Conservation (phyloP, 37 sponge, comb jelly and placozoan genomes). For the Beroe ovata region DNA sequence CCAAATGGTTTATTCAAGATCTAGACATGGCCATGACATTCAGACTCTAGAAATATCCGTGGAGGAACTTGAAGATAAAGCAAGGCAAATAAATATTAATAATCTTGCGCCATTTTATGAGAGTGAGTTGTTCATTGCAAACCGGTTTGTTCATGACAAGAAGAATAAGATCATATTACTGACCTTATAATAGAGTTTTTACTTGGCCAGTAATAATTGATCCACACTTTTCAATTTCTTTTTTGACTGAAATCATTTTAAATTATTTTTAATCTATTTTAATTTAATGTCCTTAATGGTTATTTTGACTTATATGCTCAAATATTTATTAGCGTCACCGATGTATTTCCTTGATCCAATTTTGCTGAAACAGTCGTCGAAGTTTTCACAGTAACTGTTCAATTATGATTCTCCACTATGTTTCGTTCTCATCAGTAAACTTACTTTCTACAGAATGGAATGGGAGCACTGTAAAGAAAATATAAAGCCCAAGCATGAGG, state of each 20-base stretch:
- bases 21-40: constrained; percentile 78
- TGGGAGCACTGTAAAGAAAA: constrained; percentile 66
- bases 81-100: constrained; percentile 89
- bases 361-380: too few relatives aligned
- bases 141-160: constrained; percentile 84
- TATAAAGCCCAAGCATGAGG: constrained; percentile 56
- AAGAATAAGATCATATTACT: constrained; percentile 81
- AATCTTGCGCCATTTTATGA: constrained; percentile 88
- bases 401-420: too few relatives aligned
- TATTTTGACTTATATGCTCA: too few relatives aligned
- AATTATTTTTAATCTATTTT: too few relatives aligned
- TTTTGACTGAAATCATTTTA: not conserved
- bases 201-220: not conserved
- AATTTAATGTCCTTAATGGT: too few relatives aligned
- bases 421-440: too few relatives aligned
- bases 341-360: too few relatives aligned
- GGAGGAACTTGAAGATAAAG: constrained; percentile 92
- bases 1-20: constrained; percentile 84
- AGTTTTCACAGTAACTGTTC: too few relatives aligned
- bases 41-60: constrained; percentile 88
- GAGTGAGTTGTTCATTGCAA: constrained; percentile 80
- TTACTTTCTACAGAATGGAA: not conserved
- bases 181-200: constrained; percentile 70
- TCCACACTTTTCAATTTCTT: not conserved
- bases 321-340: too few relatives aligned